phyloP scores from a whole-genome alignment of 2,113 vertebrate genomes.

The Herpetotheres cachinnans region DNA sequence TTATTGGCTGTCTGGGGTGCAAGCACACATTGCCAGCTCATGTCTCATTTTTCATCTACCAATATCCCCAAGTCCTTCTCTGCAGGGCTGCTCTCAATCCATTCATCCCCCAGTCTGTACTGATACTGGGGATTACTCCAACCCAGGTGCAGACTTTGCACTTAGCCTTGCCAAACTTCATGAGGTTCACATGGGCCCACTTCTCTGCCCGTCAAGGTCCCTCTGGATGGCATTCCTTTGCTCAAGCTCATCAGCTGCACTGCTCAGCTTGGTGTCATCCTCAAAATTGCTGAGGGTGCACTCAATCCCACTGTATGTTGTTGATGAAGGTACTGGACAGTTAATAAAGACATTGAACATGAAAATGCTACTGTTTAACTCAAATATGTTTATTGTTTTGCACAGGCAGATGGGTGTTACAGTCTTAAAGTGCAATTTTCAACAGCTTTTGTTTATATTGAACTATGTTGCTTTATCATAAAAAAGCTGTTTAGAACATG shows the following conservation, averaged over 20 bases:
- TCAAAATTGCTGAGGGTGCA: not conserved
- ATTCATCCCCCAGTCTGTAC: not conserved
- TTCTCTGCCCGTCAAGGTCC: not conserved
- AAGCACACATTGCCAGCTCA: not conserved
- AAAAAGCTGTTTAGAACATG: not conserved
- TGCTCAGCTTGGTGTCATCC: not conserved
- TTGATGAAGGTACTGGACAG: not conserved
- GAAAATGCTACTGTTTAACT: not conserved
- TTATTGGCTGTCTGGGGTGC: not conserved
- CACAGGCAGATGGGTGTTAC: not conserved
- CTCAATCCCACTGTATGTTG: not conserved
- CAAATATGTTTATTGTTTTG: not conserved
- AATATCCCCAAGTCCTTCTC: not conserved
- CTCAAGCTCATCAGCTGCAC: not conserved
- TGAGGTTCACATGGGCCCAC: not conserved
- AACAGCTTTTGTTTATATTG: not conserved
- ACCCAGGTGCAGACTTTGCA: not conserved
- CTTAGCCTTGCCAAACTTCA: not conserved
- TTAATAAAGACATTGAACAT: not conserved
- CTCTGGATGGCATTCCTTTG: not conserved
- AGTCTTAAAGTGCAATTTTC: not conserved
- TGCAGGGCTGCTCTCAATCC: not conserved
- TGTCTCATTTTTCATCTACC: not conserved
- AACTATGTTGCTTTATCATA: not conserved
- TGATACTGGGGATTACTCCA: too few relatives aligned